Conservation (phyloP, 2,113 vertebrate genomes). For the Struthidea cinerea region DNA sequence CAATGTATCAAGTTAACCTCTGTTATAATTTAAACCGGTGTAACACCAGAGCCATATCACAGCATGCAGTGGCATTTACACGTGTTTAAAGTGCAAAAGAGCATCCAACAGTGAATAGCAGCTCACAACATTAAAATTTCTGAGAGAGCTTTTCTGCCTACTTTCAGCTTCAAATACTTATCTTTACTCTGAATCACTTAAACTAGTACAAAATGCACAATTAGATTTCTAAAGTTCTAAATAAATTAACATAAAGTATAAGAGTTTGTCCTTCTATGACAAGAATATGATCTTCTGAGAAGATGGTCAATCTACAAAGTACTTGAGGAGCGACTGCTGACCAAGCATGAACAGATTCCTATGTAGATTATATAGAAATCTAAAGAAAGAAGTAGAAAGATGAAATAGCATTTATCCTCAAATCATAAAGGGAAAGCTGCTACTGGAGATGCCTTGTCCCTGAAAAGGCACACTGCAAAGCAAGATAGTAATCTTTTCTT, state of each 20-base stretch:
- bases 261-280: not conserved
- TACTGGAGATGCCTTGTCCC: not conserved
- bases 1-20: not conserved
- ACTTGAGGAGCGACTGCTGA: not conserved
- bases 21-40: not conserved
- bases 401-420: not conserved
- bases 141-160: not conserved
- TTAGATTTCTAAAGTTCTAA: not conserved
- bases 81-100: conserved; percentile 10
- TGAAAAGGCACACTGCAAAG: not conserved
- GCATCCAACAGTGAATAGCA: not conserved
- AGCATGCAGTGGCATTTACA: conserved; percentile 10
- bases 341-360: not conserved
- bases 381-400: not conserved
- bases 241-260: not conserved
- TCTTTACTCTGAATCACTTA: not conserved
- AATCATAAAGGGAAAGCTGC: not conserved
- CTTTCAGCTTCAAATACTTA: not conserved
- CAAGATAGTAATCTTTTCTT: not conserved
- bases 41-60: not conserved
- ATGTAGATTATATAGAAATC: not conserved
- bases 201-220: not conserved
- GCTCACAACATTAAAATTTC: not conserved
- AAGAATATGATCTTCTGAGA: not conserved
- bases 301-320: not conserved